These are phyloP conservation scores for Ladona fulva DNA, from an alignment of 1,140 invertebrate genomes.

Conservation along the genomic window DNA sequence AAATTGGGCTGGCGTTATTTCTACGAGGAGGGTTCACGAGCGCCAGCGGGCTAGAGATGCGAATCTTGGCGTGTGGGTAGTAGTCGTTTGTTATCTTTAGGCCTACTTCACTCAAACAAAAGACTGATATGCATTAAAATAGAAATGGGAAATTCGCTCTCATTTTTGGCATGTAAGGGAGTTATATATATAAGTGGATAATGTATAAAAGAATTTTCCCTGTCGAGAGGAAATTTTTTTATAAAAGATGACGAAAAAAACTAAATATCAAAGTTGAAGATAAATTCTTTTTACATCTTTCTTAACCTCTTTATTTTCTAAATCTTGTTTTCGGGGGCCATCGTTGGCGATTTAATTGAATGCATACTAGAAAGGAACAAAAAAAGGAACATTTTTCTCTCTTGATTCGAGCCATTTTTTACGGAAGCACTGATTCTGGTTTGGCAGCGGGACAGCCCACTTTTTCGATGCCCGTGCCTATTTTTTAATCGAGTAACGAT, in stretches of 20 bases:
- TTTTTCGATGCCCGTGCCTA: too few relatives aligned
- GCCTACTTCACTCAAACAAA: slow-evolving; percentile 23
- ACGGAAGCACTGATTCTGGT: too few relatives aligned
- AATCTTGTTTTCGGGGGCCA: slow-evolving; percentile 17
- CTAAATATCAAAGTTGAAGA: slow-evolving; percentile 11
- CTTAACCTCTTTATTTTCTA: slow-evolving; percentile 11
- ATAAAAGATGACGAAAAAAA: slow-evolving; percentile 14
- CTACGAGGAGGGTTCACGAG: background rate
- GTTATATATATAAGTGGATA: slow-evolving; percentile 12
- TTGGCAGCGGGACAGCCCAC: too few relatives aligned
- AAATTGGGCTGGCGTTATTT: background rate
- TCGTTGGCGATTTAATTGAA: slow-evolving; percentile 13
- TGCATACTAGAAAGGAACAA: background rate
- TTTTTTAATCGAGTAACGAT: too few relatives aligned
- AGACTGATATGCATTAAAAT: slow-evolving; percentile 23
- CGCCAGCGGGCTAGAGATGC: background rate
- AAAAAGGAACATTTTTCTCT: background rate
- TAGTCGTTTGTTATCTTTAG: slow-evolving; percentile 18
- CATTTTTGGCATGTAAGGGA: slow-evolving; percentile 16
- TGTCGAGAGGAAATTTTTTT: slow-evolving; percentile 17
- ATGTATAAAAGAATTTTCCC: slow-evolving; percentile 18
- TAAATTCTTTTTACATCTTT: slow-evolving; percentile 13
- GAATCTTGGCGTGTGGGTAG: background rate
- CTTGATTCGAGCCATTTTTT: too few relatives aligned
- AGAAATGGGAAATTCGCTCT: slow-evolving; percentile 18